These are phyloP conservation scores for Epicauta chinensis DNA, from an alignment of 1,140 invertebrate genomes.

Conservation along the genomic window DNA sequence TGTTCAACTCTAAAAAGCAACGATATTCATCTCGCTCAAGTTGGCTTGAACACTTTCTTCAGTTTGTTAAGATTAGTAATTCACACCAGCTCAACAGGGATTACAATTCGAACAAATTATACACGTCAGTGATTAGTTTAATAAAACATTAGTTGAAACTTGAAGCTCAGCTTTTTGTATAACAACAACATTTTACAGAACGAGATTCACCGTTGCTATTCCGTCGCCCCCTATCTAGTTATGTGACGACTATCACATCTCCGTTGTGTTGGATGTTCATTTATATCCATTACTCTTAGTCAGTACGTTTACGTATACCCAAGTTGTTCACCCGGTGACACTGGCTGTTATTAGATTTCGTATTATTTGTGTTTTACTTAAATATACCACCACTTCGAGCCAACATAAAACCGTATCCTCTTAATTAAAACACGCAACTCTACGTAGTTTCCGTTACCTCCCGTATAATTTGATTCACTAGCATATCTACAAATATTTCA, in stretches of 20 bases:
- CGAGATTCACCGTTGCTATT: no score
- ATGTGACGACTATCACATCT: conserved; percentile 9
- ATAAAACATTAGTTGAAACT: conserved; percentile 33
- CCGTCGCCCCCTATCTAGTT: background rate
- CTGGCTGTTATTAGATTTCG: conserved; percentile 21
- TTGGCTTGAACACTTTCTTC: conserved; percentile 1
- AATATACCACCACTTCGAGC: background rate
- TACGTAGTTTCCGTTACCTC: no score
- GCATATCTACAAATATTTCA: no score
- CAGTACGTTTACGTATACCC: conserved; percentile 8
- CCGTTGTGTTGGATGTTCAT: conserved; percentile 18
- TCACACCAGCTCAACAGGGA: conserved; percentile 20
- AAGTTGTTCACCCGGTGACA: conserved; percentile 14
- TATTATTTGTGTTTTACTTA: conserved; percentile 24
- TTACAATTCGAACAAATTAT: conserved; percentile 39
- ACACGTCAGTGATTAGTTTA: conserved; percentile 37
- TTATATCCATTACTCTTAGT: conserved; percentile 27
- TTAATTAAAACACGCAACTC: conserved; percentile 9
- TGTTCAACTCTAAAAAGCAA: background rate
- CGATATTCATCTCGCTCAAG: conserved; percentile 13
- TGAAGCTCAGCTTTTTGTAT: conserved; percentile 8
- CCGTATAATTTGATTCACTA: no score
- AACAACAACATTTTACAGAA: no score
- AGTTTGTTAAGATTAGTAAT: conserved; percentile 39
- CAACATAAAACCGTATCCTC: conserved; percentile 1